A percentile compares a stretch with the other conserved stretches of the same genome.
phyloP scores from a whole-genome alignment of 1,140 invertebrate genomes.

The Pteromalus puparum region DNA sequence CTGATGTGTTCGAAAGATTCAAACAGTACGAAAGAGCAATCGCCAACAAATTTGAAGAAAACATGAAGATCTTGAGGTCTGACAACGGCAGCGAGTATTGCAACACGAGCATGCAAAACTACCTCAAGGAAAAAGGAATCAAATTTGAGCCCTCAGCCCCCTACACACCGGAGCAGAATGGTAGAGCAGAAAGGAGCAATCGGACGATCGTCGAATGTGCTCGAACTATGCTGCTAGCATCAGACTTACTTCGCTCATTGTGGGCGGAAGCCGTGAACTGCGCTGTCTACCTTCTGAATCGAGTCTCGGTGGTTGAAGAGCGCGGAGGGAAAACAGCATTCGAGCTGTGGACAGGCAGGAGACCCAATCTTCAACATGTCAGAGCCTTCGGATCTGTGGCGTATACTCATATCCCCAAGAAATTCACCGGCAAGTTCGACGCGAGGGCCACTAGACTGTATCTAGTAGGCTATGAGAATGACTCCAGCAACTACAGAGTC shows the following conservation, averaged over 20 bases:
- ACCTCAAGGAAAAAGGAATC: constrained; percentile 50
- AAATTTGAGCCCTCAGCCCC: constrained; percentile 44
- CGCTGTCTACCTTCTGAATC: constrained; percentile 62
- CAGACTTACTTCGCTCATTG: constrained; percentile 63
- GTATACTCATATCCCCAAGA: constrained; percentile 61
- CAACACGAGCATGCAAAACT: constrained; percentile 41
- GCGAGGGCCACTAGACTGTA: constrained; percentile 61
- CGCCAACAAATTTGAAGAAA: constrained; percentile 49
- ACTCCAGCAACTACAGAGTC: constrained; percentile 68
- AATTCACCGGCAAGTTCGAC: constrained; percentile 61
- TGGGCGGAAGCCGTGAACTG: constrained; percentile 75
- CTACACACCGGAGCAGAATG: constrained; percentile 71
- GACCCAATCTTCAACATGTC: constrained; percentile 58
- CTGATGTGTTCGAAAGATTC: constrained; percentile 65
- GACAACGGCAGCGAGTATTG: constrained; percentile 55
- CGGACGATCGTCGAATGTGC: constrained; percentile 67
- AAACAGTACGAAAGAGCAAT: constrained; percentile 55
- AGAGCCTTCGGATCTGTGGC: constrained; percentile 66
- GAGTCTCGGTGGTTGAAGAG: constrained; percentile 48
- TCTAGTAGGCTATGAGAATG: constrained; percentile 71
- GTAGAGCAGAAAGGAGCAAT: constrained; percentile 68
- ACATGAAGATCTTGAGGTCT: constrained; percentile 56
- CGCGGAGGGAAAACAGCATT: constrained; percentile 52
- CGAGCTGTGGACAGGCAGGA: constrained; percentile 56
- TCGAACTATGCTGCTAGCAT: constrained; percentile 63